Evolutionary conservation across 2,113 vertebrate species (phyloP), one percentile per base, ranked within the genome.

Genomic region (Tenebrosternarchus preto): DNA sequence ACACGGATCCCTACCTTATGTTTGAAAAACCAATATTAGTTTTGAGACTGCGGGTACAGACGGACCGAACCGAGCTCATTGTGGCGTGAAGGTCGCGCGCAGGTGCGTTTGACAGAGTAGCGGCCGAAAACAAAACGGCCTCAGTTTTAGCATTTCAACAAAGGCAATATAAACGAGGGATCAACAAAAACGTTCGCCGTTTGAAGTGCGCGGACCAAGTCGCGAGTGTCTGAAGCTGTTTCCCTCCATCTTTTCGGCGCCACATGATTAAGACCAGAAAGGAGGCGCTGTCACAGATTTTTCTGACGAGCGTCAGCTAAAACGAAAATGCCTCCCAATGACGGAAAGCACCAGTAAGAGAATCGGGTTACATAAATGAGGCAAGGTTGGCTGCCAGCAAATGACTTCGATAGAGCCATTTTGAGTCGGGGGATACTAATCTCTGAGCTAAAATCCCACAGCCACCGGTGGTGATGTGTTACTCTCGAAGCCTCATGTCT

Each of bases 21-120:
- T 68, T 36, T 77, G 50, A 68, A 67, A 67, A 77, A 22, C 46
- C 29, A 57, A 68, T 68, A 77, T 67, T 55, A 77, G 63, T 36
- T 77, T 67, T 33, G 29, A 56, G 29, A 36, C 50, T 1, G 16
- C 12, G 20, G 27, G 31, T 4, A 22, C n/a, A 68, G 33, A 20
- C 64, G 39, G 64, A 7, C 33, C 20, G 11, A 39, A 33, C 20
- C 16, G 5, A 1, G n/a, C n/a, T n/a, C n/a, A n/a, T n/a, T n/a
- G 19, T 16, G 16, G 12, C 61, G 50, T 66, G 53, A 55, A 76
- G 20, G 27, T 77, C 17, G 50, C 1, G 6, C 15, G n/a, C 61
- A 77, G 75, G 46, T 36, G 20, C 12, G 27, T 56, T 56, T 67
- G 29, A 36, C 46, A 50, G 53, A 33, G 19, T 1, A 27, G n/a